These are phyloP conservation scores for Thyatira batis DNA, from an alignment of 2,888 invertebrate species.

Conservation along the genomic window DNA sequence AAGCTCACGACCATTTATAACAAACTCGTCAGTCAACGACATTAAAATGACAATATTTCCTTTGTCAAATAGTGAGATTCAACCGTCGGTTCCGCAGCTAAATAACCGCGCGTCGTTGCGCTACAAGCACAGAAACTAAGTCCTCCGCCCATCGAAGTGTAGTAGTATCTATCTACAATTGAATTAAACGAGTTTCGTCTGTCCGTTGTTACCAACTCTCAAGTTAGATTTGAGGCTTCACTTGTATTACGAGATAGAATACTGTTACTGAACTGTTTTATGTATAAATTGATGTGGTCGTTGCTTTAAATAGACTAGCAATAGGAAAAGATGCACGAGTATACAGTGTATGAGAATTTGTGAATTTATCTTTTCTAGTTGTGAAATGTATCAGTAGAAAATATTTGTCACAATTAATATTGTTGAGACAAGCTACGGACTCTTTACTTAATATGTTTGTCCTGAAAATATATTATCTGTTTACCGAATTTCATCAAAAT, in stretches of 20 bases:
- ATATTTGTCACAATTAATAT: too few species aligned
- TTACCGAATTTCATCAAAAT: too few species aligned
- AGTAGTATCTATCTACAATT: conserved; percentile 17
- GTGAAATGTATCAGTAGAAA: neutral
- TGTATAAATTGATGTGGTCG: neutral
- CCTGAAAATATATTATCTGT: too few species aligned
- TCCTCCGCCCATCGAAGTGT: conserved; percentile 12
- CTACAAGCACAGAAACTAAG: conserved; percentile 14
- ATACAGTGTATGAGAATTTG: neutral
- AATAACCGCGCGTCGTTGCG: neutral
- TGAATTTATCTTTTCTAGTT: neutral
- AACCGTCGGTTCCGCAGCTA: neutral
- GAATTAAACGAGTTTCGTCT: conserved; percentile 29
- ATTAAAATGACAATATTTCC: too few species aligned
- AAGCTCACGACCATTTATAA: too few species aligned
- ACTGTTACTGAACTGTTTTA: neutral
- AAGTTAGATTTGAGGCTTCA: conserved; percentile 3
- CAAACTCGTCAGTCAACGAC: too few species aligned
- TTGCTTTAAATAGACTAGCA: neutral
- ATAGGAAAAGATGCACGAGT: neutral
- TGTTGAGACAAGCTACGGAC: too few species aligned
- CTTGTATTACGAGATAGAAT: too few species aligned
- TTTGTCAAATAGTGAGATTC: too few species aligned
- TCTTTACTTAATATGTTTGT: too few species aligned
- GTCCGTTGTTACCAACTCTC: conserved; percentile 9